Conservation (phyloP, 53 echinoderm and acorn worm genomes). For the Zoroaster sp. region DNA sequence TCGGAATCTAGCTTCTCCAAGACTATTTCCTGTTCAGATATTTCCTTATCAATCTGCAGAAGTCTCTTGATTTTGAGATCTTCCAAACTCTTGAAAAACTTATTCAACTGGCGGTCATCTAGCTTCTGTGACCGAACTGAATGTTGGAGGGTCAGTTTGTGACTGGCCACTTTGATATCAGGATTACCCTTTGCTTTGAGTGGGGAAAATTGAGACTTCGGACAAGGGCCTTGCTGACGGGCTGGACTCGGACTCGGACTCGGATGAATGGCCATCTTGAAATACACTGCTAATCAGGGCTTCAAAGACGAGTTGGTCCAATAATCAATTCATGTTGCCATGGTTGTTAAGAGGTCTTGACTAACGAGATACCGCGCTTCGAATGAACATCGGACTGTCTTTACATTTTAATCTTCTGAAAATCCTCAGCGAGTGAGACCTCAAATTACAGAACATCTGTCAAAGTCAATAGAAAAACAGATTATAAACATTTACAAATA, state of each 20-base stretch:
- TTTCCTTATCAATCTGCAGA: constrained; percentile 89
- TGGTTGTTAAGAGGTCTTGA: no score
- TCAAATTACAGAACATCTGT: background rate
- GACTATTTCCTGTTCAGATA: constrained; percentile 75
- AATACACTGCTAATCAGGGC: background rate
- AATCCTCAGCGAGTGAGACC: background rate
- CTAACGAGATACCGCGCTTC: background rate
- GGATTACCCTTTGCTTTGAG: background rate
- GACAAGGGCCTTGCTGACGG: background rate
- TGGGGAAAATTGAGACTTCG: background rate
- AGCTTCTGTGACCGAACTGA: constrained; percentile 84
- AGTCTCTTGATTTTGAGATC: constrained; percentile 68
- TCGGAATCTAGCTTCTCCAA: constrained; percentile 70
- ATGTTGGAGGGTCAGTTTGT: constrained; percentile 79
- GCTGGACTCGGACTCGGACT: background rate
- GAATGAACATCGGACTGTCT: background rate
- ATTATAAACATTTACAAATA: background rate
- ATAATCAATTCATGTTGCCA: background rate
- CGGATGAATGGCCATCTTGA: constrained; percentile 10
- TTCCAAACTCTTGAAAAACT: constrained; percentile 79
- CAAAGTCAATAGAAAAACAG: background rate
- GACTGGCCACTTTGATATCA: constrained; percentile 79
- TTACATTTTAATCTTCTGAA: background rate
- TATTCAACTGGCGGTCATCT: constrained; percentile 84
- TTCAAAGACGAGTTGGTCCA: background rate